phyloP scores from a whole-genome alignment of 2,888 invertebrate genomes.

The Phaonia tiefii region DNA sequence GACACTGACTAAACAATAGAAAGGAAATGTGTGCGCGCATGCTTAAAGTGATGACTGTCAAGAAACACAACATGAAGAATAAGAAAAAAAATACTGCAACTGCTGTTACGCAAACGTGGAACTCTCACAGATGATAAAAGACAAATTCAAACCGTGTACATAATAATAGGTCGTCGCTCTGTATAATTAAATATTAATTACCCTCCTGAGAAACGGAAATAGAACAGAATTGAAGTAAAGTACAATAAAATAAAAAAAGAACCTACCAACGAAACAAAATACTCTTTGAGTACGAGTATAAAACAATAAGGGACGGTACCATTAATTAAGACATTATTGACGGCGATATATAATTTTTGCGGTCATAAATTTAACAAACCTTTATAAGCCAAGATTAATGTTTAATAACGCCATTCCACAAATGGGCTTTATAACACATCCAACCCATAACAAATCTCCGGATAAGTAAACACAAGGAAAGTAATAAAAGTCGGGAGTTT shows the following conservation, averaged over 20 bases:
- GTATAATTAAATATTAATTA: constrained; percentile 38
- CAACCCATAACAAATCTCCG: constrained; percentile 18
- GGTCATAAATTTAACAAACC: constrained; percentile 5
- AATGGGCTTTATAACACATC: constrained; percentile 24
- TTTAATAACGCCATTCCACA: background rate
- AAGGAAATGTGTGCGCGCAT: background rate
- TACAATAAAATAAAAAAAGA: background rate
- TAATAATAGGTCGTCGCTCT: background rate
- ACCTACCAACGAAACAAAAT: background rate
- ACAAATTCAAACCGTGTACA: background rate
- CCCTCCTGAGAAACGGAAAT: background rate
- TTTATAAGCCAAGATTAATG: background rate
- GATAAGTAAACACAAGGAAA: background rate
- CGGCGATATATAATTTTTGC: background rate
- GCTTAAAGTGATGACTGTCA: background rate
- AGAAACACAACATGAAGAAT: background rate
- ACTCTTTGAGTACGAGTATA: background rate
- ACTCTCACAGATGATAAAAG: background rate
- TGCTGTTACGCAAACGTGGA: constrained; percentile 23
- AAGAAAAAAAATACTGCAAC: constrained; percentile 21
- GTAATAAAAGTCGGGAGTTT: background rate
- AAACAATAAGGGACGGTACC: constrained; percentile 15
- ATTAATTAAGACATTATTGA: constrained; percentile 26
- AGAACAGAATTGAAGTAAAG: background rate
- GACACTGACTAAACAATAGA: constrained; percentile 13